phyloP scores from a whole-genome alignment of 2,113 vertebrate species.

The Balaenoptera acutorostrata region DNA sequence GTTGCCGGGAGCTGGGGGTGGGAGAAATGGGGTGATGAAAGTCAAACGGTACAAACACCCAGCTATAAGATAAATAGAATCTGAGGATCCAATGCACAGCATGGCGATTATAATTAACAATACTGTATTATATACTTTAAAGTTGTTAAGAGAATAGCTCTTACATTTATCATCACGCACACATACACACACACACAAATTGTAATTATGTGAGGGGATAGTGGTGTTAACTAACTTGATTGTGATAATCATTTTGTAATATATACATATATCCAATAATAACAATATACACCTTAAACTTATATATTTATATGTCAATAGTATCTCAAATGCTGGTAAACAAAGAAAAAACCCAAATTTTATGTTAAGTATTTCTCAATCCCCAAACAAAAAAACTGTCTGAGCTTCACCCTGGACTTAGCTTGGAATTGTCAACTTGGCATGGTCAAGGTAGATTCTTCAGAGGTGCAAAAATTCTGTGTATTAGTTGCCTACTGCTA shows the following conservation, averaged over 20 bases:
- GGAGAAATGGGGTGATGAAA: background rate
- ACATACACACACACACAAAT: background rate
- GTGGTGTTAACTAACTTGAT: background rate
- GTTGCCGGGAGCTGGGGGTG: background rate
- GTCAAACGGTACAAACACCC: background rate
- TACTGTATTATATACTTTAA: background rate
- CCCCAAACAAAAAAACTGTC: background rate
- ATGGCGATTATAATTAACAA: background rate
- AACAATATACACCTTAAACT: background rate
- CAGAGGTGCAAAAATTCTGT: background rate
- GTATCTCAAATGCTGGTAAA: background rate
- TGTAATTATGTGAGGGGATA: background rate
- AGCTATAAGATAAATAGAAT: background rate
- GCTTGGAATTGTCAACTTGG: background rate
- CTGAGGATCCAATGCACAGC: background rate
- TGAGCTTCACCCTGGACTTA: background rate
- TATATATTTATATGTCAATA: background rate
- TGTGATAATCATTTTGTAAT: background rate
- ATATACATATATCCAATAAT: background rate
- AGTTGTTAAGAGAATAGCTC: background rate
- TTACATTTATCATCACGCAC: background rate
- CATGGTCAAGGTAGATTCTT: background rate
- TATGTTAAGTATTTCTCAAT: background rate
- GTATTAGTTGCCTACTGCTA: background rate
- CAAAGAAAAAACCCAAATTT: background rate